Base-by-base conservation (phyloP, 2,797 vertebrate genomes). In the Lepilemur ruficaudatus region DNA sequence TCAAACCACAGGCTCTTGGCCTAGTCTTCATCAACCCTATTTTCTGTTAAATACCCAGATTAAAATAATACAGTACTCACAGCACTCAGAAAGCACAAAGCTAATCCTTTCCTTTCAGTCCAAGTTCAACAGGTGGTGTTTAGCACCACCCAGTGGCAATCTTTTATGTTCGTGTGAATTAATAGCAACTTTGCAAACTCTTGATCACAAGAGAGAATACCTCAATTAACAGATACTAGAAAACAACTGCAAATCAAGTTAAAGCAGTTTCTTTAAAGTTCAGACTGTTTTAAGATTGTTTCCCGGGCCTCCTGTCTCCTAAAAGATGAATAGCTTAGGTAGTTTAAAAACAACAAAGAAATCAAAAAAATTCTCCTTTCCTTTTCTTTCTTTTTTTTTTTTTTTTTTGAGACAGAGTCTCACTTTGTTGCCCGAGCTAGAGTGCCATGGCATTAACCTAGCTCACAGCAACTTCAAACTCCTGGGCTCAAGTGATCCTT, bases 91-190 rank as follows among this genome's bases (percentile, higher is more conserved):
- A 79, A 93, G 48, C 41, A 82, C 59, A 76, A 7, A 52, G 41
- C 30, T 75, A 79, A 78, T 48, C 55, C 61, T 22, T 89, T 72
- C 30, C 32, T 91, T 92, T 75, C 18, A 88, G 46, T 48, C 80
- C 38, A 93, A 70, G 25, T 70, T 92, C 10, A 38, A 10, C 76
- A 63, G 81, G 96, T 85, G 93, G 84, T 78, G 94, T 41, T 18
- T 97, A 94, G 96, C 97, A 97, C 97, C 97, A 97, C 94, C 96
- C 96, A 95, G 96, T 98, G 97, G 96, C 57, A 86, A 0, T 63
- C n/a, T 73, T 90, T 76, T 18, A 32, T 14, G 20, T 79, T 25
- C 0, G 46, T 73, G 2, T 5, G 18, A 17, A 86, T 65, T 87
- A 92, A 76, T 1, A 80, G 28, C 50, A 95, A 82, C 52, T 80